A percentile compares a stretch with the other conserved stretches of the same genome.
These are phyloP conservation scores for Diarsia mendica DNA, from an alignment of 2,888 invertebrate genomes.

Conservation along the genomic window DNA sequence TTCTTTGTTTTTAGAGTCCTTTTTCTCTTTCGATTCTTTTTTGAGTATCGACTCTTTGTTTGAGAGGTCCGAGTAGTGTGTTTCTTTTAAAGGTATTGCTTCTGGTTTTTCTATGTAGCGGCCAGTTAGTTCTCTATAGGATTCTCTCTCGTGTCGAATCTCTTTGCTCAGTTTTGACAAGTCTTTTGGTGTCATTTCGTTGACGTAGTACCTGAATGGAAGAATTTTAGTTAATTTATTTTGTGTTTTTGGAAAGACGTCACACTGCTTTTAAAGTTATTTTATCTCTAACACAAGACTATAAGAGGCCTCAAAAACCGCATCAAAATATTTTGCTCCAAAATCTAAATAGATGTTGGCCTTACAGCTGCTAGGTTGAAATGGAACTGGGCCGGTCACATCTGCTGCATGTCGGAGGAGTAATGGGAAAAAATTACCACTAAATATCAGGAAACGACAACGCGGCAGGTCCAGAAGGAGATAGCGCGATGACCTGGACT, in stretches of 20 bases:
- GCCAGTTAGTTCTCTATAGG: constrained; percentile 86
- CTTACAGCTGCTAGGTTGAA: too few species aligned
- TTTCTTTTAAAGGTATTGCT: constrained; percentile 79
- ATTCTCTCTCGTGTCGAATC: constrained; percentile 86
- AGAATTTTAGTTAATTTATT: neutral
- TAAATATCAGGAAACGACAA: too few species aligned
- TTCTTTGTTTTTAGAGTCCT: constrained; percentile 82
- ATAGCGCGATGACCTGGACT: too few species aligned
- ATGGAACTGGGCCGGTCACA: too few species aligned
- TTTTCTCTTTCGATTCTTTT: constrained; percentile 80
- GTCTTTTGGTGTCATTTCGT: constrained; percentile 86
- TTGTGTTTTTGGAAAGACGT: neutral
- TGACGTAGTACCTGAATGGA: constrained; percentile 81
- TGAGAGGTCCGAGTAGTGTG: constrained; percentile 81
- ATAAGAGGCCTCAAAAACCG: too few species aligned
- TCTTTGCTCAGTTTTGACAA: constrained; percentile 87
- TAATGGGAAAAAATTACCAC: too few species aligned
- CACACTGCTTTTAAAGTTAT: neutral
- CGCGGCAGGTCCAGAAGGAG: too few species aligned
- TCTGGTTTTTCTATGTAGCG: constrained; percentile 86
- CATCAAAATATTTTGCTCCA: too few species aligned
- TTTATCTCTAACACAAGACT: neutral
- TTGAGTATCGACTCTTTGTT: constrained; percentile 80
- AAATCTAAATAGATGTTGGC: too few species aligned
- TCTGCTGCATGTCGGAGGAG: too few species aligned